Evolutionary conservation across 2,888 invertebrate species (phyloP), one percentile per base, ranked within the genome.

Genomic region (Sthenelais limicola): DNA sequence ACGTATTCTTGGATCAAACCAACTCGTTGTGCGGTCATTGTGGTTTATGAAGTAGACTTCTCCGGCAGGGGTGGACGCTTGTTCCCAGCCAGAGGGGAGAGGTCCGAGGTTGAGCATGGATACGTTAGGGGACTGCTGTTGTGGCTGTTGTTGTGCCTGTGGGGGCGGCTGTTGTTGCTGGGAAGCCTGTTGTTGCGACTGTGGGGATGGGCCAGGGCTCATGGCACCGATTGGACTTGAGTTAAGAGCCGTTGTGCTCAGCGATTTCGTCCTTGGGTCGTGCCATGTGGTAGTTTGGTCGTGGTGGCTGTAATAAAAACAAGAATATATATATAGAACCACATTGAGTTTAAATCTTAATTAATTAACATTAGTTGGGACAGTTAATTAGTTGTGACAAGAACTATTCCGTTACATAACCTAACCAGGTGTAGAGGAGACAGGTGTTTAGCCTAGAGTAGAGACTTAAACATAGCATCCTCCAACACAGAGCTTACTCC

Each of bases 1-100:
- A 79, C 79, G 74, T 47, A 97, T 94, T 92, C 97, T 92, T 84
- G 97, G 97, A 90, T 98, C 97, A 90, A 96, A 96, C 97, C 97
- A 98, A 85, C 96, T 96, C 79, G 97, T 97, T 85, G 95, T 96
- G 89, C 95, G 93, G 71, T 87, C 85, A 69, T 84, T 78, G 76
- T 87, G 88, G 78, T 88, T 87, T 71, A 88, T 87, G 78, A 85
- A 89, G 80, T 89, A 89, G 47, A 86, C 80, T 79, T 88, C 88
- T 24, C 88, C 88, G 58, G 87, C 85, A 0, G 85, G 80, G 3
- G 88, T 88, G 72, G 82, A 81, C 35, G 88, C 88, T 80, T 86
- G 86, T 74, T 88, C 88, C 89, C 89, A 89, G 47, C 89, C 89
- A 32, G 83, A 84, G 12, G 89, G 89, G 28, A 89, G 78, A 9